Conservation (phyloP, 2,113 vertebrate genomes). For the Gopherus evgoodei region DNA sequence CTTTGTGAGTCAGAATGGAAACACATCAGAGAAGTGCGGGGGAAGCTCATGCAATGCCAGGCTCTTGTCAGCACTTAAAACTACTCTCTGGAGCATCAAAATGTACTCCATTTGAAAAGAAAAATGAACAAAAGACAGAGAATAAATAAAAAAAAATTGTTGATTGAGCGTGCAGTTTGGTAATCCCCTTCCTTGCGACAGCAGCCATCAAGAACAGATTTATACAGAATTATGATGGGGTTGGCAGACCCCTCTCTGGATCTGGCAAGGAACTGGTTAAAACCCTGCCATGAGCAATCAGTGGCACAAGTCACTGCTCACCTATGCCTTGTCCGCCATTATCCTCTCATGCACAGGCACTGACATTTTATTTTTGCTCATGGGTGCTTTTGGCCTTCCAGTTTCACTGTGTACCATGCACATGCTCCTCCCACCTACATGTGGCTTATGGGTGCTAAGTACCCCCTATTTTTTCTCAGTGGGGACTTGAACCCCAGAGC, state of each 20-base stretch:
- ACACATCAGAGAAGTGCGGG: neutral
- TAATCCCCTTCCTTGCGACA: neutral
- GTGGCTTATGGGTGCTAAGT: no score
- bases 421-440: no score
- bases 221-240: neutral
- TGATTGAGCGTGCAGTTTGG: neutral
- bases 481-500: no score
- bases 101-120: neutral
- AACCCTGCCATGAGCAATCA: conserved; percentile 45
- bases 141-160: neutral
- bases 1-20: neutral
- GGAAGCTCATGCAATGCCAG: accelerated
- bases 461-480: no score
- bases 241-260: neutral
- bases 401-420: no score
- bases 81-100: neutral
- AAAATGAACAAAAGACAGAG: neutral
- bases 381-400: no score
- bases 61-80: neutral
- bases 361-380: no score
- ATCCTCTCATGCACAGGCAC: neutral
- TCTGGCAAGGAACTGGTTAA: conserved; percentile 27
- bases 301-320: conserved; percentile 60
- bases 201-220: neutral
- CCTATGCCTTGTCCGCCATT: conserved; percentile 30